Conservation (phyloP, 2,888 invertebrate species). For the Nycteola revayana region DNA sequence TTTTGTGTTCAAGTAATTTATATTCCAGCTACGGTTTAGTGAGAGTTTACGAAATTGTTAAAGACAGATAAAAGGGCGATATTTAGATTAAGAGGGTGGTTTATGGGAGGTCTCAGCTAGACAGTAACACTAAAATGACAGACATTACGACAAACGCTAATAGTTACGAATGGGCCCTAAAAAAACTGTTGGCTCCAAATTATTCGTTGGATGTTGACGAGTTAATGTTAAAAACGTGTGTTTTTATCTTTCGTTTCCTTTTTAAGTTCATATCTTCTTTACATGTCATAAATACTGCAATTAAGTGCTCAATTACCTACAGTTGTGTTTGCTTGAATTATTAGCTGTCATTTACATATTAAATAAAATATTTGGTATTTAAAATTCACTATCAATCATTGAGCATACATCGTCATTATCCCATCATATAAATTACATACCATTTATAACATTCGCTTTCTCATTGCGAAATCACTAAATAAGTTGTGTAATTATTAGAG, state of each 20-base stretch:
- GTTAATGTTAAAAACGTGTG: slow-evolving; percentile 25
- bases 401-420: slow-evolving; percentile 24
- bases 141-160: slow-evolving; percentile 63
- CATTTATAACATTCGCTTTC: slow-evolving; percentile 23
- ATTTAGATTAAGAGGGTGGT: slow-evolving; percentile 74
- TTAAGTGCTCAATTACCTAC: too few relatives aligned
- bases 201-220: slow-evolving; percentile 19
- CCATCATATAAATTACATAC: slow-evolving; percentile 19
- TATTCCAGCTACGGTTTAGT: slow-evolving; percentile 76
- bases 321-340: too few relatives aligned
- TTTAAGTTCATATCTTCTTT: too few relatives aligned
- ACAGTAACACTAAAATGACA: slow-evolving; percentile 59
- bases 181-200: slow-evolving; percentile 37
- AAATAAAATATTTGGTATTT: too few relatives aligned
- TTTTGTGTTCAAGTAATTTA: slow-evolving; percentile 64
- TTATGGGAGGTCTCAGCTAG: slow-evolving; percentile 65
- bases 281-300: too few relatives aligned
- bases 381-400: slow-evolving; percentile 9
- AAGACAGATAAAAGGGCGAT: slow-evolving; percentile 79
- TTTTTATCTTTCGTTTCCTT: slow-evolving; percentile 6
- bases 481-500: slow-evolving; percentile 19
- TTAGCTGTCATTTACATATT: too few relatives aligned
- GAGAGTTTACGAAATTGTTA: slow-evolving; percentile 80
- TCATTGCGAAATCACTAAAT: slow-evolving; percentile 15
- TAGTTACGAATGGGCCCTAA: slow-evolving; percentile 59